Conservation (phyloP, 1,140 invertebrate genomes). For the Caerostris darwini region DNA sequence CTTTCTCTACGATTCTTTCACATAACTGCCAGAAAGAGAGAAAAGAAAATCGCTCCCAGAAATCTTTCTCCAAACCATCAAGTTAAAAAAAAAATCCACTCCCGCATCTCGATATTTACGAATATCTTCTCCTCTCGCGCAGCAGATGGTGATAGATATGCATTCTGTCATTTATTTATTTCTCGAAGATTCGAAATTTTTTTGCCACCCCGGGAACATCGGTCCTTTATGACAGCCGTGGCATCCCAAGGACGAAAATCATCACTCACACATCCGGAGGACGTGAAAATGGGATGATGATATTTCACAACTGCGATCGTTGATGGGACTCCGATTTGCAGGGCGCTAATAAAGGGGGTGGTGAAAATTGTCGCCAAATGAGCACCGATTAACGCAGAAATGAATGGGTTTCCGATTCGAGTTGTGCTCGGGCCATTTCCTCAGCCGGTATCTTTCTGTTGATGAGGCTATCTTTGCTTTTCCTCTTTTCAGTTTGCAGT, state of each 20-base stretch:
- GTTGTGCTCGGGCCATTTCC: background rate
- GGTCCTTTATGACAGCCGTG: constrained; percentile 13
- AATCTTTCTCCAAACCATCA: background rate
- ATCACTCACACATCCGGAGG: constrained; percentile 8
- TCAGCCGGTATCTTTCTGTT: background rate
- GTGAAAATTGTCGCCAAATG: constrained; percentile 37
- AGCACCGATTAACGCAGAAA: constrained; percentile 1
- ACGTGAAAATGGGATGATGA: constrained; percentile 15
- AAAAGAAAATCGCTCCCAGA: background rate
- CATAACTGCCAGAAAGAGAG: background rate
- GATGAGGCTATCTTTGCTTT: no score
- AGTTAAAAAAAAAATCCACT: constrained; percentile 14
- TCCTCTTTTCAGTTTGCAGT: no score
- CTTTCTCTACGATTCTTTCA: background rate
- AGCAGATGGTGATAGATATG: constrained; percentile 25
- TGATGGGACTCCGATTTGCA: constrained; percentile 27
- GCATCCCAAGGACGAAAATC: background rate
- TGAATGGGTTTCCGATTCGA: constrained; percentile 16
- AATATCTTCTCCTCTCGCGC: background rate
- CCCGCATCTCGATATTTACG: background rate
- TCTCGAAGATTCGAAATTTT: background rate
- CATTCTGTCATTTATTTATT: constrained; percentile 26
- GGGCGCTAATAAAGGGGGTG: constrained; percentile 4
- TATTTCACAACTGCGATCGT: background rate
- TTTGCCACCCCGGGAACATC: background rate